These are phyloP conservation scores for Danaus plexippus DNA, from an alignment of 1,140 invertebrate genomes.

Conservation along the genomic window DNA sequence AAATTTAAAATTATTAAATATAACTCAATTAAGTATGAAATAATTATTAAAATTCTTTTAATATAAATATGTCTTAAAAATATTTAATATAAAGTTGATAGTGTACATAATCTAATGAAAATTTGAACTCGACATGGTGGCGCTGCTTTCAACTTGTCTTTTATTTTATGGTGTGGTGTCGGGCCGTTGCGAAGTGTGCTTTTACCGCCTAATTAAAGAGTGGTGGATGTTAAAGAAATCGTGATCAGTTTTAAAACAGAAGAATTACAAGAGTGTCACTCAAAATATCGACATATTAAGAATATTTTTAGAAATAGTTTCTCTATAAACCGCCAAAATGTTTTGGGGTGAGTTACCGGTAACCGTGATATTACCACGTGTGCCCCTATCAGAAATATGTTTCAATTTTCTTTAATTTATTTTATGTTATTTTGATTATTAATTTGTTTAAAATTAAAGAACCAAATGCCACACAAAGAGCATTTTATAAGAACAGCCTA, in stretches of 20 bases:
- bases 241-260: too few species aligned
- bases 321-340: conserved; percentile 37
- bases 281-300: too few species aligned
- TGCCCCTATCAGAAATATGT: conserved; percentile 14
- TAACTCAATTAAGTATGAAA: too few species aligned
- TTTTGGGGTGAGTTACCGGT: conserved; percentile 64
- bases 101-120: conserved; percentile 3
- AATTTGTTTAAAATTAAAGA: too few species aligned
- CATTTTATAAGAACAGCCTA: too few species aligned
- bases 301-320: conserved; percentile 1
- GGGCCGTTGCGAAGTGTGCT: conserved; percentile 10
- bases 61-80: neutral
- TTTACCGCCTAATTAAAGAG: conserved; percentile 16
- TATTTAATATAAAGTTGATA: neutral
- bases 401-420: conserved; percentile 4
- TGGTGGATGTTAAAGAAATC: neutral
- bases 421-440: neutral
- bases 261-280: too few species aligned
- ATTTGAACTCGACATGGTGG: conserved; percentile 1
- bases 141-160: conserved; percentile 5
- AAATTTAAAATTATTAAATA: too few species aligned
- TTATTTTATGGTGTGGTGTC: conserved; percentile 9
- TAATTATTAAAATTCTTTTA: conserved; percentile 5
- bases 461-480: too few species aligned
- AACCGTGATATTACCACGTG: conserved; percentile 48